Base-by-base conservation (phyloP, 2,888 invertebrate genomes). In the Acleris emargana region DNA sequence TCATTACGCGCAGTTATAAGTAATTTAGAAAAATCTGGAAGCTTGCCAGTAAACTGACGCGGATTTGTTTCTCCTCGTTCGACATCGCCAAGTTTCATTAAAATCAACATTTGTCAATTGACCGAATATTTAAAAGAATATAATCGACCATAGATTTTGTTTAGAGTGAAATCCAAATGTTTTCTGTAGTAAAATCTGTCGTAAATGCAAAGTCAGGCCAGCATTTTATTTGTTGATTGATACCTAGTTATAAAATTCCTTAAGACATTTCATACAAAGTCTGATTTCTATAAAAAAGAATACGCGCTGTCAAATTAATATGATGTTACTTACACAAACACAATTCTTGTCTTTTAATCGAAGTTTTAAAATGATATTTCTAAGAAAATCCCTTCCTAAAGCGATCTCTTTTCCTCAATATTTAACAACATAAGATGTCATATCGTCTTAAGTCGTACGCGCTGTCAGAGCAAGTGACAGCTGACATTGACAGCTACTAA, bases 1-100 rank as follows among this genome's bases (percentile, higher is more conserved):
- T 86, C 87, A 87, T 88, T 81, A 82, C 76, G 76, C 71, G 71
- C 78, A 75, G 77, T 79, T 74, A 77, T 76, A 79, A 71, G 78
- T 81, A 83, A 82, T 84, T 86, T 82, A 79, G 73, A 84, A 84
- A 80, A 86, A 83, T 81, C 84, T 89, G 89, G 90, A 87, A 75
- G 73, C 74, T 72, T 70, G 86, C 89, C 89, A 89, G 87, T 77
- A 73, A 69, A 67, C 67, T 69, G 76, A 73, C 73, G 71, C 70
- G 74, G 67, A 70, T 73, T 72, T 77, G 72, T 80, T 83, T 81
- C 85, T 86, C 81, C 13, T 80, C 81, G 79, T 80, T 76, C 70
- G 80, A 80, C 80, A 81, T 72, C 76, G 78, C 74, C 71, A 72
- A 74, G 70, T 83, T 81, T 81, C 80, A 84, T 86, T 82, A 82